Percentiles rank a stretch among this genome's conserved stretches.
phyloP scores from a whole-genome alignment of 2,888 invertebrate genomes.

The Tetragonisca angustula region DNA sequence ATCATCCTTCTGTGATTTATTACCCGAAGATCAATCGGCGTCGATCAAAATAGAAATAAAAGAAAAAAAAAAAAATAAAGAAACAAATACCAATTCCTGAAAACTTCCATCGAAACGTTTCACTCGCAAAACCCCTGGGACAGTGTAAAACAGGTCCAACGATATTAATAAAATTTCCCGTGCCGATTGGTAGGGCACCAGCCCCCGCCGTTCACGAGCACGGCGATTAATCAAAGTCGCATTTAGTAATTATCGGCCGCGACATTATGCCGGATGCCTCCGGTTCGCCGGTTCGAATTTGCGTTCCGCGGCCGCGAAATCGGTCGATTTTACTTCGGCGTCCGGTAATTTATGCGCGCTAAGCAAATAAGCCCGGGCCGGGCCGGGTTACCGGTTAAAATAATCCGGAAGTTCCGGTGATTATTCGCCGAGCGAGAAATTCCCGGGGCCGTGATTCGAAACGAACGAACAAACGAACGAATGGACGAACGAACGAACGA shows the following conservation, averaged over 20 bases:
- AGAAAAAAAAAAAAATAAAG: no score
- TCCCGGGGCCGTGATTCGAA: constrained; percentile 36
- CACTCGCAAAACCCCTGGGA: no score
- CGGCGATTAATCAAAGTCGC: constrained; percentile 57
- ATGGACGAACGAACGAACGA: constrained; percentile 28
- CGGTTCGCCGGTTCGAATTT: constrained; percentile 45
- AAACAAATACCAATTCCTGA: no score
- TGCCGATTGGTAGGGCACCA: neutral
- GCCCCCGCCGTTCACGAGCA: neutral
- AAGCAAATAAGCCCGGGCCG: constrained; percentile 46
- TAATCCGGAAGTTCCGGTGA: constrained; percentile 65
- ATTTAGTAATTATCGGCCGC: constrained; percentile 50
- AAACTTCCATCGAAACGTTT: no score
- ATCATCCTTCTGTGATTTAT: no score
- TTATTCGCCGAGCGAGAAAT: constrained; percentile 59
- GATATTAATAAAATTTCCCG: no score
- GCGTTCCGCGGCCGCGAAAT: constrained; percentile 38
- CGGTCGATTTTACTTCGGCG: constrained; percentile 61
- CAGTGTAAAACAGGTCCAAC: no score
- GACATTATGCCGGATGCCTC: constrained; percentile 40
- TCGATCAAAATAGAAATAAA: no score
- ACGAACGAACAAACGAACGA: constrained; percentile 31
- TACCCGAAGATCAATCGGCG: no score
- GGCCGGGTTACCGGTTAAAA: constrained; percentile 64
- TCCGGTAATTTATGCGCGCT: constrained; percentile 65